Evolutionary conservation across 2,797 vertebrate species (phyloP), one percentile per base, ranked within the genome.

Genomic region (Tinamus major): DNA sequence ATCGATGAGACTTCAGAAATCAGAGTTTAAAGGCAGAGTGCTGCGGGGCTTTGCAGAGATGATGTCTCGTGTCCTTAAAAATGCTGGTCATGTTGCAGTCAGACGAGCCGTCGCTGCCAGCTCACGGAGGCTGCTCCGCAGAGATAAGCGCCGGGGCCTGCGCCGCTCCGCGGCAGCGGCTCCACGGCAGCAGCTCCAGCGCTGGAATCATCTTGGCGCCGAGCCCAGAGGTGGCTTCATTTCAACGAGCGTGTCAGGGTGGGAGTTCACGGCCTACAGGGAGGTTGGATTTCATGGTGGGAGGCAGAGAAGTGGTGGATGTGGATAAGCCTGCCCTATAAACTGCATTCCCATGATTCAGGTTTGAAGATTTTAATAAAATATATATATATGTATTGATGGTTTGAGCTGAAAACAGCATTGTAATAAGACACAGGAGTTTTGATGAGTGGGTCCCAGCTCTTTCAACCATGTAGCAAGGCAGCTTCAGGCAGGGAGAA

Each of bases 401-500:
- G 61, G 77, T 81, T 80, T 5, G 64, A 58, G 86, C 76, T 49
- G 81, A 70, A 94, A 94, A 87, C 61, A 24, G 72, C 2, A 16
- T 21, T 75, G 82, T 74, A 86, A 74, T 35, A 67, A 67, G 74
- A 82, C 68, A 85, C 18, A 56, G 53, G 3, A 67, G 37, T 63
- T 63, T 53, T 46, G 81, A 79, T 82, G 89, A 94, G 92, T 89
- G 85, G n/a, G 81, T 94, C 89, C 92, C 85, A 89, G 93, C 91
- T 96, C 89, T 79, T 95, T 71, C n/a, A 33, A 89, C 81, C 76
- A 44, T 35, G 44, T 18, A 86, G 82, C 77, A 85, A 80, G 77
- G 92, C 62, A 24, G 41, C 85, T 92, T 65, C 90, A 91, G 79
- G 33, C 88, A 91, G 21, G 31, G 21, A 77, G 94, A 62, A 91